phyloP scores from a whole-genome alignment of 2,888 invertebrate genomes.

The Pterobdella sp. region DNA sequence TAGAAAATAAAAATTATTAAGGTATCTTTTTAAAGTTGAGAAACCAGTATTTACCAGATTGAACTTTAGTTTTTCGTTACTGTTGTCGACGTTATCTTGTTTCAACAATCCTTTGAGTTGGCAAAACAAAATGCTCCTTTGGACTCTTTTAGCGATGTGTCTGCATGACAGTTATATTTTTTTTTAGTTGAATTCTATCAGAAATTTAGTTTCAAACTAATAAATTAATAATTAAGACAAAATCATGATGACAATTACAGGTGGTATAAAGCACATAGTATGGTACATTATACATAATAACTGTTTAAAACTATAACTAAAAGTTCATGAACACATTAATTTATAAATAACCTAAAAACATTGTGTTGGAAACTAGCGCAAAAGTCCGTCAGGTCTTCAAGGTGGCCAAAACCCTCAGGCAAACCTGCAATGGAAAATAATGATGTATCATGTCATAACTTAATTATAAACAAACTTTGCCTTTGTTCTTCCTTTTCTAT shows the following conservation, averaged over 20 bases:
- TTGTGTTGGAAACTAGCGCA: conserved; percentile 76
- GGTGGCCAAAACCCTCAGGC: conserved; percentile 43
- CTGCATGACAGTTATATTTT: background rate
- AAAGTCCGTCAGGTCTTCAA: conserved; percentile 68
- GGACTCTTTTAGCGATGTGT: conserved; percentile 73
- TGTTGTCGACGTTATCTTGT: background rate
- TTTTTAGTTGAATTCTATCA: background rate
- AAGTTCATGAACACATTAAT: no score
- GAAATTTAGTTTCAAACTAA: background rate
- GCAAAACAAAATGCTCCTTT: conserved; percentile 69
- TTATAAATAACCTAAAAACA: conserved; percentile 56
- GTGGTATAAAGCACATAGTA: background rate
- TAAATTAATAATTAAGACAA: background rate
- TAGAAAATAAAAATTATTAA: background rate
- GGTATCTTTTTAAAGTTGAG: background rate
- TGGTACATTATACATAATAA: background rate
- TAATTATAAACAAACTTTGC: conserved; percentile 16
- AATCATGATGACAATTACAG: background rate
- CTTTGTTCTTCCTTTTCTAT: conserved; percentile 37
- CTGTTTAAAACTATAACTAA: background rate
- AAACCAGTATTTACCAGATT: background rate
- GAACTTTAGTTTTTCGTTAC: background rate
- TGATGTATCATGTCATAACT: background rate
- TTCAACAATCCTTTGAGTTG: conserved; percentile 59
- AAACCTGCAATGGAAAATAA: conserved; percentile 6